Base-by-base conservation (phyloP, 92 coral and sea anemone species). In the Montipora capitata region DNA sequence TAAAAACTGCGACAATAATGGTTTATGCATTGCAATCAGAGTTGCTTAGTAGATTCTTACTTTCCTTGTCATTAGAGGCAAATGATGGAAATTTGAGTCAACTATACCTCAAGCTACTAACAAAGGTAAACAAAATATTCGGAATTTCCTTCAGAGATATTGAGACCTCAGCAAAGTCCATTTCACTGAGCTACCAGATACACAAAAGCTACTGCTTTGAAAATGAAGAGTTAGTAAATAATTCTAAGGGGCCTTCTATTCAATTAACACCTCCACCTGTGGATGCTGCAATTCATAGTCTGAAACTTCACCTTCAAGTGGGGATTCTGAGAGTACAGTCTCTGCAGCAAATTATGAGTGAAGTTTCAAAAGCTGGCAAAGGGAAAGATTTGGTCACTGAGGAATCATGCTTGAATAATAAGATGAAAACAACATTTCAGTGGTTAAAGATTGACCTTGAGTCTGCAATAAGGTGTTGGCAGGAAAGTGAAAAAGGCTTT, bases 291-390 rank as follows among this genome's bases (percentile, higher is more conserved):
- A 80, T 95, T 16, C 99, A 89, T 68, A 97, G 99, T 70, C 81
- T 97, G 54, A 93, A 89, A 80, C 93, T 96, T 13, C 99, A 97
- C 79, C 88, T 94, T 77, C 96, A 87, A 76, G 93, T 93, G 42
- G 96, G 96, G 35, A 57, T 93, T 67, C 72, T 92, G 59, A 94
- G 92, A 78, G 72, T 92, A 10, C 87, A 90, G 72, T 81, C 90
- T 10, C 17, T 94, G 15, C 89, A 85, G 49, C 76, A 91, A 79
- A 70, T 43, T 39, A 58, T 91, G 4, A 81, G 81, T 56, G 68
- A 78, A 69, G 68, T 82, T 16, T 48, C 86, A 38, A 86, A 58
- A 35, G 7, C 86, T 82, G 91, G 79, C 72, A 78, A 15, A 76
- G 88, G 82, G 57, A n/a, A 66, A 43, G 77, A 76, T 73, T 15